A percentile compares a stretch with the other conserved stretches of the same genome.
These are phyloP conservation scores for Tyrannus savana DNA, from an alignment of 2,113 vertebrate species.

Conservation along the genomic window DNA sequence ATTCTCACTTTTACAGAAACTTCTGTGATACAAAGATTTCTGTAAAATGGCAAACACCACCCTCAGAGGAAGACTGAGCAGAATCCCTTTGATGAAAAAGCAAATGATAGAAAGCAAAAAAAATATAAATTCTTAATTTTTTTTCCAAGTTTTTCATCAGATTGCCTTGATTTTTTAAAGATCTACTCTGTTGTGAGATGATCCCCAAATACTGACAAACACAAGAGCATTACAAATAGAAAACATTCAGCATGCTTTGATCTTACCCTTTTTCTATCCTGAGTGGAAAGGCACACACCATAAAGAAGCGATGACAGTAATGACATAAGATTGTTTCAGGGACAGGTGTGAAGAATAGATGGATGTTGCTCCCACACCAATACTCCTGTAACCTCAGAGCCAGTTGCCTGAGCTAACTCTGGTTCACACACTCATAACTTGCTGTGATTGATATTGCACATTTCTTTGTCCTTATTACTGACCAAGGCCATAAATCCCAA, in stretches of 20 bases:
- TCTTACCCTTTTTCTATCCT: background rate
- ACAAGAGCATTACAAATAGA: background rate
- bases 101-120: background rate
- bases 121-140: background rate
- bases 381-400: background rate
- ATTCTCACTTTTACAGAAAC: background rate
- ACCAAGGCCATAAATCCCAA: conserved; percentile 43
- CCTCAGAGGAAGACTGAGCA: background rate
- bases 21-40: background rate
- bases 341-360: conserved; percentile 19
- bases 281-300: background rate
- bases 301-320: background rate
- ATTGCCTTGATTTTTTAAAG: background rate
- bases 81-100: background rate
- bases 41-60: background rate
- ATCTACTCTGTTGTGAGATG: background rate
- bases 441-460: conserved; percentile 38
- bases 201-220: background rate
- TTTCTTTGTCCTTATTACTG: conserved; percentile 55
- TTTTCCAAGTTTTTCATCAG: background rate
- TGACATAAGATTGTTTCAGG: background rate
- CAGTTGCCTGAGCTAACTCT: conserved; percentile 6
- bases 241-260: background rate
- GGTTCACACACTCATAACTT: conserved; percentile 1
- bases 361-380: background rate